Percentiles rank a stretch among this genome's conserved stretches.
Conservation (phyloP, 2,113 vertebrate genomes). For the Rutilus rutilus region DNA sequence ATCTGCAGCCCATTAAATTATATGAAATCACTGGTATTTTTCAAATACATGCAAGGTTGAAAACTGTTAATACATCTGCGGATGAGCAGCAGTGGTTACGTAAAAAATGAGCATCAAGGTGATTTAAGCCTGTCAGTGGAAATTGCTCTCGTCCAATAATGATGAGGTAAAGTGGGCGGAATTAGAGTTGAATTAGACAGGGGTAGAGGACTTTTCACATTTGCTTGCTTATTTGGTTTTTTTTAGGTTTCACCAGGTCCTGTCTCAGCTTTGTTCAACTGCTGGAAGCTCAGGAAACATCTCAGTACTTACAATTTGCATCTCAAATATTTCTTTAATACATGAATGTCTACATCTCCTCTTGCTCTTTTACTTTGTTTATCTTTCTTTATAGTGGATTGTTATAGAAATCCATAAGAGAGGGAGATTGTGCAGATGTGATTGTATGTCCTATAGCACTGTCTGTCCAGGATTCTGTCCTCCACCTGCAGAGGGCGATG, state of each 20-base stretch:
- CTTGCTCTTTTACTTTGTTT: background rate
- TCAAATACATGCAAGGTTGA: slow-evolving; percentile 60
- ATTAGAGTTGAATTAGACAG: slow-evolving; percentile 55
- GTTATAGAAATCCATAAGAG: too few species aligned
- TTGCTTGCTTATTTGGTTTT: background rate
- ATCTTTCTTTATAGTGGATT: background rate
- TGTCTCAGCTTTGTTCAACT: slow-evolving; percentile 16
- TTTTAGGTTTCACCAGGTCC: slow-evolving; percentile 5
- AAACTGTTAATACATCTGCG: slow-evolving; percentile 67
- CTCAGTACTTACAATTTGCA: background rate
- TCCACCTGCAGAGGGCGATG: slow-evolving; percentile 80
- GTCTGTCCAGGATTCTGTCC: slow-evolving; percentile 44
- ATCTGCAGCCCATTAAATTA: slow-evolving; percentile 67
- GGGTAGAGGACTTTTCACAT: slow-evolving; percentile 45
- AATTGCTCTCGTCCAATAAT: slow-evolving; percentile 62
- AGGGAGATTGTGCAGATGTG: background rate
- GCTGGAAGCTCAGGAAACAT: background rate
- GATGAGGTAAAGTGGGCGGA: slow-evolving; percentile 55
- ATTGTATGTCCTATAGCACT: slow-evolving; percentile 43
- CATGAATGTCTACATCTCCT: background rate
- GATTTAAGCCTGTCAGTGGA: slow-evolving; percentile 64
- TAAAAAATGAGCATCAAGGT: slow-evolving; percentile 58
- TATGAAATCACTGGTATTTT: slow-evolving; percentile 66
- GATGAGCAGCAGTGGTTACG: slow-evolving; percentile 54
- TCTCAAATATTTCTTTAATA: background rate